These are phyloP conservation scores for Drosophila orena DNA, from an alignment of 1,140 invertebrate genomes.

Conservation along the genomic window DNA sequence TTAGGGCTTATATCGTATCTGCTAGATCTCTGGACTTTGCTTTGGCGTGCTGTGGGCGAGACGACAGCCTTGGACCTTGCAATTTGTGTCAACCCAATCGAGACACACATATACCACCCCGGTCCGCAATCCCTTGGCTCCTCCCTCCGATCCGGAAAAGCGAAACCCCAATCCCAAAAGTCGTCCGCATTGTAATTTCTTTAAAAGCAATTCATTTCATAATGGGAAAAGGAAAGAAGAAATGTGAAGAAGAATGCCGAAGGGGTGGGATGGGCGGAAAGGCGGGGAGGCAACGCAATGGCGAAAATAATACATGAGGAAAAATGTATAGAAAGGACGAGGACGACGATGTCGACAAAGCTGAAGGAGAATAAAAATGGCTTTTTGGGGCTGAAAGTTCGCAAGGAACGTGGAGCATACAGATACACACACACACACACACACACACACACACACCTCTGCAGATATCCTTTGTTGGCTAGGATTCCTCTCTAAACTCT, in stretches of 20 bases:
- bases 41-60: slow-evolving; percentile 35
- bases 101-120: slow-evolving; percentile 17
- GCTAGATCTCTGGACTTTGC: slow-evolving; percentile 39
- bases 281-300: slow-evolving; percentile 56
- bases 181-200: slow-evolving; percentile 78
- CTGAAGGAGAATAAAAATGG: slow-evolving; percentile 69
- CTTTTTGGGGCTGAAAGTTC: slow-evolving; percentile 60
- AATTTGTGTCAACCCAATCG: slow-evolving; percentile 56
- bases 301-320: slow-evolving; percentile 69
- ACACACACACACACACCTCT: slow-evolving; percentile 31
- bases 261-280: slow-evolving; percentile 1
- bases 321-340: slow-evolving; percentile 65
- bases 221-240: slow-evolving; percentile 67
- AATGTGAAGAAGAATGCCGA: slow-evolving; percentile 50
- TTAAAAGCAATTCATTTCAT: slow-evolving; percentile 84
- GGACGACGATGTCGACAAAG: slow-evolving; percentile 28
- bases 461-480: slow-evolving; percentile 73
- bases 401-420: slow-evolving; percentile 47
- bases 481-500: slow-evolving; percentile 51
- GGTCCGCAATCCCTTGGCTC: slow-evolving; percentile 15
- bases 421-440: slow-evolving; percentile 31
- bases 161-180: slow-evolving; percentile 47
- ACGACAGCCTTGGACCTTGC: slow-evolving; percentile 46
- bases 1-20: slow-evolving; percentile 29
- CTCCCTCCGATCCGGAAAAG: slow-evolving; percentile 7